A percentile compares a stretch with the other conserved stretches of the same genome.
These are phyloP conservation scores for Plagodis dolabraria DNA, from an alignment of 2,888 invertebrate genomes.

Conservation along the genomic window DNA sequence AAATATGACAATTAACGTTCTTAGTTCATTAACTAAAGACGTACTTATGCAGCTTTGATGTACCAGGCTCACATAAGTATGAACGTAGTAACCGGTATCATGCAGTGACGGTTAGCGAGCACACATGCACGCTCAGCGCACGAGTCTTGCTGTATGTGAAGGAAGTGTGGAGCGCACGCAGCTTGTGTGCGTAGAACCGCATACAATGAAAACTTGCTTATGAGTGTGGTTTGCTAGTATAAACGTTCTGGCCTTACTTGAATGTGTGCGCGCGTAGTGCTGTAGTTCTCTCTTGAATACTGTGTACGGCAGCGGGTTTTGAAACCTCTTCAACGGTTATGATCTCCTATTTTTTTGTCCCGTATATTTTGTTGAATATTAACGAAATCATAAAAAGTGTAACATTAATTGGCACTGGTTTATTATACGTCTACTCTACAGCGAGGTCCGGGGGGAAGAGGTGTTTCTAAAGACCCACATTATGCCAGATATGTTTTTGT, in stretches of 20 bases:
- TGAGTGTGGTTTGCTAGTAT: too few relatives aligned
- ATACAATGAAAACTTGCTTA: too few relatives aligned
- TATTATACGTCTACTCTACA: background rate
- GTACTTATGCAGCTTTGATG: background rate
- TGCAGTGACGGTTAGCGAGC: background rate
- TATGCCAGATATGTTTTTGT: too few relatives aligned
- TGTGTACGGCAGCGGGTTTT: background rate
- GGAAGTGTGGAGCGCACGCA: too few relatives aligned
- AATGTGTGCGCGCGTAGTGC: too few relatives aligned
- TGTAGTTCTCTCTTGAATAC: background rate
- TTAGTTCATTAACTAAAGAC: background rate
- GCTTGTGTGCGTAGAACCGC: too few relatives aligned
- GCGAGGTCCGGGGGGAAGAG: background rate
- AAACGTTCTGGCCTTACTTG: too few relatives aligned
- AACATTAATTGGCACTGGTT: too few relatives aligned
- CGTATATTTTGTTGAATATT: background rate
- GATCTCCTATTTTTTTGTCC: background rate
- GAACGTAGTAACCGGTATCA: background rate
- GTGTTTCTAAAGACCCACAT: too few relatives aligned
- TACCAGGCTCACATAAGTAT: background rate
- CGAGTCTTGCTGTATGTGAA: too few relatives aligned
- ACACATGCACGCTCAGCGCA: background rate
- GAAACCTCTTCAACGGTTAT: background rate
- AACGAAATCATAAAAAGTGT: background rate
- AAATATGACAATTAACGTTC: background rate